Evolutionary conservation across 2,113 vertebrate genomes (phyloP), one percentile per base, ranked within the genome.

Genomic region (Odocoileus virginianus): DNA sequence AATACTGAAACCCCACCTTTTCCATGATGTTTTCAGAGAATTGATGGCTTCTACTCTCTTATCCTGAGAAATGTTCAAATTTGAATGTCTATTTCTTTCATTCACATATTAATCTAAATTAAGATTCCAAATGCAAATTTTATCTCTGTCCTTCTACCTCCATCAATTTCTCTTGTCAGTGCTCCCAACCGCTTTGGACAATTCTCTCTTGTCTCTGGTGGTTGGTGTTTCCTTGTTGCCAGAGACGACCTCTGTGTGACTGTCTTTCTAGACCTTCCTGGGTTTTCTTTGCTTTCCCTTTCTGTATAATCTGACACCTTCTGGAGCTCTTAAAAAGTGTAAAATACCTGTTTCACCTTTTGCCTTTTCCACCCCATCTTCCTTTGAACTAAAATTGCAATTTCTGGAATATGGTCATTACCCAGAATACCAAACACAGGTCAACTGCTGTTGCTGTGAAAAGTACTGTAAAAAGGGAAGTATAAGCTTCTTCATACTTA

Each of bases 371-470:
- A 61, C 19, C 7, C 28, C 28, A 89, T 95, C 92, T 96, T 94
- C 50, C 79, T 95, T 43, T 92, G 36, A 79, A 93, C 36, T 91
- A 85, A 96, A 95, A 84, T 95, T 95, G 94, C 64, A 97, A 81
- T 97, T 50, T 92, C 95, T 81, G 94, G 55, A 97, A 95, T 89
- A 86, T 91, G n/a, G 43, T 95, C 78, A 96, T 97, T 92, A 97
- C 84, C 79, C 74, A 95, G 87, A 97, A 95, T 94, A 87, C 87
- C 71, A 94, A 97, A 97, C 94, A 58, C 94, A 97, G 95, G 95
- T 97, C 95, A 97, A 79, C 57, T 93, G 88, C 90, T 93, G 74
- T 95, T 95, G 81, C 91, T 92, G 85, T 85, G 61, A 92, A 97
- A 90, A 94, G 14, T 71, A 89, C 40, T 91, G 6, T 47, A 74